phyloP scores from a whole-genome alignment of 2,113 vertebrate species.

The Progne subis region DNA sequence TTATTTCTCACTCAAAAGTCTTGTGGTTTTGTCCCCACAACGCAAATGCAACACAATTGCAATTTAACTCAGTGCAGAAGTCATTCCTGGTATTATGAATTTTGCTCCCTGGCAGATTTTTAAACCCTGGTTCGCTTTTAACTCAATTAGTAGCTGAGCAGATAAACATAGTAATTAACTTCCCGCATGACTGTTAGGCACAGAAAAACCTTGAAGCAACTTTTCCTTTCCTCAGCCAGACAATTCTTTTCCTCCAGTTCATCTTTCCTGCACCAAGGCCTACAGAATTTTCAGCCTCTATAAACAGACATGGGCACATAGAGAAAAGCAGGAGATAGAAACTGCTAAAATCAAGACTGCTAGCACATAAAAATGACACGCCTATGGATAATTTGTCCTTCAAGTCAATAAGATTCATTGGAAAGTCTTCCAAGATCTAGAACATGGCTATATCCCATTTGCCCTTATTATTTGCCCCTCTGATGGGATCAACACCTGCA shows the following conservation, averaged over 20 bases:
- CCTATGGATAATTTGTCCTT: neutral
- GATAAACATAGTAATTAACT: neutral
- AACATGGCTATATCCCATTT: neutral
- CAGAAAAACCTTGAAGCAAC: neutral
- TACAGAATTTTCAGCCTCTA: neutral
- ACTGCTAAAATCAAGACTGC: neutral
- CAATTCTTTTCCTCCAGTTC: neutral
- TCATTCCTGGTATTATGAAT: neutral
- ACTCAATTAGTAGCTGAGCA: neutral
- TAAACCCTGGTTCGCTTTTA: neutral
- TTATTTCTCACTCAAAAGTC: neutral
- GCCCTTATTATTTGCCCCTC: neutral
- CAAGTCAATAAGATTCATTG: neutral
- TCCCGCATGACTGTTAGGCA: neutral
- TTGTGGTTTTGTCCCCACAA: neutral
- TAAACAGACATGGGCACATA: rapidly evolving
- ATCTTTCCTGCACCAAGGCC: neutral
- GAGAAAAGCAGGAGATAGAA: neutral
- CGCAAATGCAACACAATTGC: rapidly evolving
- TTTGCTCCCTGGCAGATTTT: neutral
- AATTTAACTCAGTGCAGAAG: neutral
- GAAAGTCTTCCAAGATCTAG: neutral
- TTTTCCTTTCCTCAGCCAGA: neutral
- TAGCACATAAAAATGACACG: rapidly evolving
- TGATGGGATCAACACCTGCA: neutral